Evolutionary conservation across 2,113 vertebrate genomes (phyloP).

Genomic region (Sardina pilchardus): DNA sequence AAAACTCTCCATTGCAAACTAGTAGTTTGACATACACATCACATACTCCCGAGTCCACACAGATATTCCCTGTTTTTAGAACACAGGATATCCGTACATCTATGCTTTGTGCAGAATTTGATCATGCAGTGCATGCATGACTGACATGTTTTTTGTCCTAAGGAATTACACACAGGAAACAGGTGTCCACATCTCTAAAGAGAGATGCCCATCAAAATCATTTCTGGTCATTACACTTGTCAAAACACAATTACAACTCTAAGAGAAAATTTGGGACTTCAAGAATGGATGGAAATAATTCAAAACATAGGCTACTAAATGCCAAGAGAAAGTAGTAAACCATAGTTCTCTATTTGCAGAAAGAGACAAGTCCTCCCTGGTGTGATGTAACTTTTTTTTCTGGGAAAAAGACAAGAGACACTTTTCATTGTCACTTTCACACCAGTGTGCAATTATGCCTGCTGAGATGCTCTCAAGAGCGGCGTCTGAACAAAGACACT

Average conservation of each 20-base stretch:
- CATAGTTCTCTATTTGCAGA: not conserved
- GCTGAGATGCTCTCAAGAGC: not conserved
- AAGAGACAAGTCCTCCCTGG: not conserved
- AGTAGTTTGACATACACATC: not conserved
- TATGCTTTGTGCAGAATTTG: not conserved
- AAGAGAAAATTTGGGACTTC: not conserved
- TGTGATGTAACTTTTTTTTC: constrained; percentile 3
- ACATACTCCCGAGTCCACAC: not conserved
- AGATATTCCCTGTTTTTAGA: not conserved
- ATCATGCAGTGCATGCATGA: not conserved
- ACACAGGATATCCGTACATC: constrained; percentile 1
- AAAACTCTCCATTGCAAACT: not conserved
- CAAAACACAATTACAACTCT: not conserved
- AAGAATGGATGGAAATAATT: not conserved
- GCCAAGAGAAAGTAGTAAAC: not conserved
- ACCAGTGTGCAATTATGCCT: not conserved
- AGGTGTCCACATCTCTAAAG: not conserved
- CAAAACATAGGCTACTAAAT: not conserved
- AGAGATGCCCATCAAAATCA: constrained; percentile 5
- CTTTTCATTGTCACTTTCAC: not conserved
- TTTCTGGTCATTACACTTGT: not conserved
- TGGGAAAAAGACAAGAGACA: not conserved
- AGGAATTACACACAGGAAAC: not conserved
- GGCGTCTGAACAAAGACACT: not conserved
- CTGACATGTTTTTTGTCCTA: not conserved